Evolutionary conservation across 2,888 invertebrate species (phyloP).

Genomic region (Thyatira batis): DNA sequence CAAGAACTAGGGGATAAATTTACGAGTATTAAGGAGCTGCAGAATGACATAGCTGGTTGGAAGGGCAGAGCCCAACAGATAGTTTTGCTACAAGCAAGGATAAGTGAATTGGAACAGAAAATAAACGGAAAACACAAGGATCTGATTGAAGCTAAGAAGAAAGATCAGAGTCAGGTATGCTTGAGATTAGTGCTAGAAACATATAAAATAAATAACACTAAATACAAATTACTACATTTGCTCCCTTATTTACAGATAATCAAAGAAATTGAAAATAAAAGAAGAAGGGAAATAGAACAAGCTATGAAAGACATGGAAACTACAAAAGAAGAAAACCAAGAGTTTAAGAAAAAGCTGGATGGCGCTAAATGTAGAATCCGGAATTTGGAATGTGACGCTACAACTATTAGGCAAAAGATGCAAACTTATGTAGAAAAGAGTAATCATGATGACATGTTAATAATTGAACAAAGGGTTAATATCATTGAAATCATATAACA

Average conservation of each 20-base stretch:
- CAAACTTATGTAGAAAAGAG: conserved; percentile 84
- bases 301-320: conserved; percentile 82
- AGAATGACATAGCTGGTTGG: conserved; percentile 84
- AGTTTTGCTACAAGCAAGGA: conserved; percentile 85
- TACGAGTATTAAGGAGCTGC: conserved; percentile 83
- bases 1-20: conserved; percentile 89
- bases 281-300: conserved; percentile 82
- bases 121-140: conserved; percentile 70
- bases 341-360: conserved; percentile 84
- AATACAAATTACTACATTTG: not conserved
- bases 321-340: conserved; percentile 81
- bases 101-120: conserved; percentile 85
- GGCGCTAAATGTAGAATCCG: conserved; percentile 86
- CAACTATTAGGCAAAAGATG: conserved; percentile 81
- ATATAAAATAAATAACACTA: not conserved
- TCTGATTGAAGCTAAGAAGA: conserved; percentile 49
- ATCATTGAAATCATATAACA: not conserved
- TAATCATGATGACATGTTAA: conserved; percentile 83
- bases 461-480: conserved; percentile 83
- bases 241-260: conserved; percentile 51
- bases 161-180: conserved; percentile 59
- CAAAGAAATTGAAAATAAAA: conserved; percentile 79
- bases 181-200: too few relatives aligned
- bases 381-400: conserved; percentile 85
- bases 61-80: conserved; percentile 91